Base-by-base conservation (phyloP, 2,888 invertebrate genomes). In the Congeria kusceri region DNA sequence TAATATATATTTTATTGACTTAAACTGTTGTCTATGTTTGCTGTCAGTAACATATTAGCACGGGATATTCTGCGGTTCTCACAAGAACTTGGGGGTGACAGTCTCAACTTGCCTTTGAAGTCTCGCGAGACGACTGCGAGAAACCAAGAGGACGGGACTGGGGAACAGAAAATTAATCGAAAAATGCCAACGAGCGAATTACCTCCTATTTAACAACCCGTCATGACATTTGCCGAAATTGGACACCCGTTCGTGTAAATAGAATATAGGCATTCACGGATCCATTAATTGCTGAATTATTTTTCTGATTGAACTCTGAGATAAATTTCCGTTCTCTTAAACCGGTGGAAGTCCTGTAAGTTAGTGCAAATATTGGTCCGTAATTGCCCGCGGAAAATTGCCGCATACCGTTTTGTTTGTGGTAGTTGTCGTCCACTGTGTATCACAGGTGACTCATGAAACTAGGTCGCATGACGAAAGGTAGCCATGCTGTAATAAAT, bases 231-330 rank as follows among this genome's bases (percentile, higher is more conserved):
- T 68, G 61, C 46, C 44, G 80, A 77, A 77, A 80, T 77, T 66
- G 69, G 57, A 82, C 72, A 71, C 75, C 72, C 53, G 71, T 68
- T 68, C 67, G 65, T 75, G 77, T 78, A 80, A 84, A 81, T 81
- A 77, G 70, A 68, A 79, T 74, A 80, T 77, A 80, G 69, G 73
- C 73, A 67, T 70, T 69, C 64, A 65, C 57, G 64, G 67, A 73
- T 74, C 67, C 71, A 70, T 77, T 74, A 81, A 71, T 71, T 72
- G 64, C 47, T 77, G 67, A 71, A 77, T 63, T 56, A 63, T 23
- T 32, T 29, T 56, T 28, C 25, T 71, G 71, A 77, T 77, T 71
- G 71, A 61, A 47, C 20, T 25, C 39, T 53, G n/a, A 59, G 59
- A 71, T 71, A 77, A 71, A 77, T 77, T 77, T 77, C 77, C 77